Conservation (phyloP, 2,797 vertebrate genomes). For the Neosilurus mollespiculum region DNA sequence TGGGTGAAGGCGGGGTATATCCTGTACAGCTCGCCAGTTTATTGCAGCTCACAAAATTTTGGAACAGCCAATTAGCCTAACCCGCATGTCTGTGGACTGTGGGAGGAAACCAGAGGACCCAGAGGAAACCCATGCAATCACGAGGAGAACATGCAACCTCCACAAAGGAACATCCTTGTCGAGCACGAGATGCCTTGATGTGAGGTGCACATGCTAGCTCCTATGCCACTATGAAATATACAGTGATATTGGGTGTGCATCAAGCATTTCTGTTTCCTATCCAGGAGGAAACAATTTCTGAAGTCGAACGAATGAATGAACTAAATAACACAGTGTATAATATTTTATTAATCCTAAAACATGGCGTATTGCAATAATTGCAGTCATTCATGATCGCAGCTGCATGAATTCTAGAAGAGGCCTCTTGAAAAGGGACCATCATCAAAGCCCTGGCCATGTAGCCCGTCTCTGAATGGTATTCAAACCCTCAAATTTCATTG, state of each 20-base stretch:
- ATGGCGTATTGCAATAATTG: not conserved
- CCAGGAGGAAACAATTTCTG: not conserved
- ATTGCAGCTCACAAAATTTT: no score
- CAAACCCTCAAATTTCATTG: constrained; percentile 21
- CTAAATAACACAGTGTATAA: not conserved
- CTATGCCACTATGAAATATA: no score
- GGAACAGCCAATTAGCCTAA: no score
- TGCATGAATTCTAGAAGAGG: constrained; percentile 8
- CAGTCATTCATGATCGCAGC: not conserved
- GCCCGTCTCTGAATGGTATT: not conserved
- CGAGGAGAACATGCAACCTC: no score
- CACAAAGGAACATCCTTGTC: no score
- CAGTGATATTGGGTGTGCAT: not conserved
- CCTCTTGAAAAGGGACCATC: constrained; percentile 5
- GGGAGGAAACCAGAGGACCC: no score
- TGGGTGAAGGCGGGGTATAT: no score
- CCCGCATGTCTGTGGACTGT: no score
- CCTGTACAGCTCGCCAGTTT: no score
- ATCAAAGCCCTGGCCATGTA: constrained; percentile 4
- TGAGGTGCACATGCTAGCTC: no score
- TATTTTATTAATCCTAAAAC: not conserved
- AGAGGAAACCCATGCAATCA: no score
- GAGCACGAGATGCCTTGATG: no score
- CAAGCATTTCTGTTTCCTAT: not conserved
- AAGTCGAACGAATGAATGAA: not conserved